Percentiles rank a stretch among this genome's conserved stretches.
These are phyloP conservation scores for Pyrochroa serraticornis DNA, from an alignment of 2,888 invertebrate genomes.

Conservation along the genomic window DNA sequence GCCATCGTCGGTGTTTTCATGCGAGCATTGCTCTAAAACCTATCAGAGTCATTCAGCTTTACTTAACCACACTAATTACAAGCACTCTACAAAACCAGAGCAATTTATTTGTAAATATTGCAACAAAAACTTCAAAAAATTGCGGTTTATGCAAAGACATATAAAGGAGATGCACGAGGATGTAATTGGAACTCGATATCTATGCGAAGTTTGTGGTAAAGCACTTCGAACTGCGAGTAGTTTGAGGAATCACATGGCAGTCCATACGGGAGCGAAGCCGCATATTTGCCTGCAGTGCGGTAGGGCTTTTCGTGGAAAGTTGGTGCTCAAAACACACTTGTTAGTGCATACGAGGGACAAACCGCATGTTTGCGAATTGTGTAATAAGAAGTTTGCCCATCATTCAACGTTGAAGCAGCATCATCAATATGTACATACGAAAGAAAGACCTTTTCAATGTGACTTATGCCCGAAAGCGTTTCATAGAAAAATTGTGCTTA, in stretches of 20 bases:
- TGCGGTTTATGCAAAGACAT: conserved; percentile 2
- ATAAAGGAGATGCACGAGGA: conserved; percentile 35
- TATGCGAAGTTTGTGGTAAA: conserved; percentile 56
- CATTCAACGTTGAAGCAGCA: not conserved
- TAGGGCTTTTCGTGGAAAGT: not conserved
- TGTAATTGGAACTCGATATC: conserved; percentile 50
- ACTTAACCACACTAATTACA: not conserved
- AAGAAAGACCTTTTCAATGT: not conserved
- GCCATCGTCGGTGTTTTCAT: too few species aligned
- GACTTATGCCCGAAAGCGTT: not conserved
- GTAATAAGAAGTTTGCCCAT: not conserved
- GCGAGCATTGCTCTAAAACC: too few species aligned
- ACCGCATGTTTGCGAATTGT: conserved; percentile 56
- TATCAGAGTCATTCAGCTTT: too few species aligned
- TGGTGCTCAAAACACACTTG: conserved; percentile 32
- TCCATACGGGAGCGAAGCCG: conserved; percentile 55
- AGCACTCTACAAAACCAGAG: not conserved
- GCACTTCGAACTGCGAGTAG: conserved; percentile 58
- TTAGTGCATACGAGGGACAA: conserved; percentile 57
- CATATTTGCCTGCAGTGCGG: conserved; percentile 31
- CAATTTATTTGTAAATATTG: not conserved
- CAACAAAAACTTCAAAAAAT: not conserved
- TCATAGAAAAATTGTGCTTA: not conserved
- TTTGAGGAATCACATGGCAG: conserved; percentile 59
- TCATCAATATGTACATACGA: not conserved